Base-by-base conservation (phyloP, 2,888 invertebrate species). In the Hipparchia semele region DNA sequence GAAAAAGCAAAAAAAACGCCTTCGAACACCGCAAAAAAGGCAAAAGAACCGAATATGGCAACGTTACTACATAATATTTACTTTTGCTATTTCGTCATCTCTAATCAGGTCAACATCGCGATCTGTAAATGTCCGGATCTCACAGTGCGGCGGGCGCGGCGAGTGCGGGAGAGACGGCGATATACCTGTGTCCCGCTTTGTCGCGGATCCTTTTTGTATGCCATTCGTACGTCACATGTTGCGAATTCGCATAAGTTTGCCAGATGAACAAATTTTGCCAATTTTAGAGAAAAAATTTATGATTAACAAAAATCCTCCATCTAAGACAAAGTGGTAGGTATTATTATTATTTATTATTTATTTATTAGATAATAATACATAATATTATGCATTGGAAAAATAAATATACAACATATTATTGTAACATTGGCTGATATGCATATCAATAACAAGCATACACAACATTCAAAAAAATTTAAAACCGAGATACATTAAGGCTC, bases 71-170 rank as follows among this genome's bases (percentile, higher is more conserved):
- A 39, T 23, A 58, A 13, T 3, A 58, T 58, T 58, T 13, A 58
- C 23, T 23, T 23, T 58, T 23, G 58, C 13, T 23, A 58, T 58
- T 58, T 58, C 58, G 58, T 58, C 13, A 58, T 13, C 8, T 58
- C 58, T 58, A 58, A 58, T 58, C 60, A 61, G 60, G 39, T 60
- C 39, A 60, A 60, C 33, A 6, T 39, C 60, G 60, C 45, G 45
- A 39, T 39, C 60, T n/a, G 45, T 61, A 61, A 61, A 61, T 61
- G 60, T 61, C 60, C 39, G 45, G 6, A 60, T 60, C 60, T 39
- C 33, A 60, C 10, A 39, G 5, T 39, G 39, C 39, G 60, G 60
- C 60, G 39, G 60, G 8, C 33, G 23, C 5, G 9, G 33, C 59
- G 33, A 39, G 60, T 61, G 60, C n/a, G 45, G 45, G 45, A 39